These are phyloP conservation scores for Carcina quercana DNA, from an alignment of 2,888 invertebrate genomes.

Conservation along the genomic window DNA sequence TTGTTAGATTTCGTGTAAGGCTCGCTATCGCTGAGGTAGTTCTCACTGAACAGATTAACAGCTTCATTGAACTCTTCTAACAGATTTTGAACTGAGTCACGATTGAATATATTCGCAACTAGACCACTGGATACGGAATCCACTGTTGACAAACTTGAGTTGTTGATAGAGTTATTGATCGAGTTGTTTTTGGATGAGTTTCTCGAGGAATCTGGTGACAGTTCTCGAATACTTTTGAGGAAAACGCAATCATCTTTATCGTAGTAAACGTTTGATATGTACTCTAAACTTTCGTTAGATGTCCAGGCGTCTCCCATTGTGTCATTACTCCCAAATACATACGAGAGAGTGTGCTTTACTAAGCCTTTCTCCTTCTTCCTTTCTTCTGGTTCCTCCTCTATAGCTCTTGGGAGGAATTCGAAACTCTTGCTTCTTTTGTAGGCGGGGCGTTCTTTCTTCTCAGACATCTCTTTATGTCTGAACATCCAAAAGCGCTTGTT, in stretches of 20 bases:
- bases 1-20: constrained; percentile 46
- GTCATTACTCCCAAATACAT: constrained; percentile 46
- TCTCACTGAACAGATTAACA: constrained; percentile 61
- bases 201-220: constrained; percentile 40
- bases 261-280: constrained; percentile 50
- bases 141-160: constrained; percentile 46
- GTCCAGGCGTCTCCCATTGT: constrained; percentile 51
- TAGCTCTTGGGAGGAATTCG: constrained; percentile 56
- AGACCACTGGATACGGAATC: constrained; percentile 50
- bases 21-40: constrained; percentile 60
- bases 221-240: constrained; percentile 52
- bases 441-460: constrained; percentile 35
- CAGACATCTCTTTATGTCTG: constrained; percentile 45
- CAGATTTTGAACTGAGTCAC: constrained; percentile 51
- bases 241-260: constrained; percentile 49
- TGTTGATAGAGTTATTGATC: too few species aligned
- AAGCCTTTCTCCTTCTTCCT: constrained; percentile 20
- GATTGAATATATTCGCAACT: constrained; percentile 43
- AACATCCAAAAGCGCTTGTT: constrained; percentile 63
- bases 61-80: constrained; percentile 56
- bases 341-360: constrained; percentile 39
- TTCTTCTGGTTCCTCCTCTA: constrained; percentile 35
- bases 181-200: too few species aligned
- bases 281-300: constrained; percentile 55
- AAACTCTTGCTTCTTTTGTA: constrained; percentile 64